Evolutionary conservation across 2,113 vertebrate genomes (phyloP), one percentile per base, ranked within the genome.

Genomic region (Chaenocephalus aceratus): DNA sequence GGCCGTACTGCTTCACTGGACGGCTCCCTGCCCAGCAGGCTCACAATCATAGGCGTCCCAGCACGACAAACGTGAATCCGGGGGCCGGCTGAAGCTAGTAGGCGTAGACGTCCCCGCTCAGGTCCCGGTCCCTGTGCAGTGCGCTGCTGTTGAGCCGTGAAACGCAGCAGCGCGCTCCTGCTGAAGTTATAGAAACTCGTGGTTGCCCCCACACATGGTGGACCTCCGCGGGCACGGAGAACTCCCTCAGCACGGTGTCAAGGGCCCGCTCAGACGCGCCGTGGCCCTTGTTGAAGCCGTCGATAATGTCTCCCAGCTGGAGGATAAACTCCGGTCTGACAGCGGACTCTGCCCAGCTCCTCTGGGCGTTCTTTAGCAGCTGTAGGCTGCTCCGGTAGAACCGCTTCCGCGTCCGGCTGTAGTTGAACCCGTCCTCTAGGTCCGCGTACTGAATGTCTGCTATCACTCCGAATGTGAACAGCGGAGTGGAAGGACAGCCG

Each of bases 131-230:
- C 30, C 86, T 56, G 10, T 81, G 67, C 0, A 45, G 77, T 0
- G 86, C 36, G 36, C 49, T 86, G 59, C 94, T 97, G 93, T 96
- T 96, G 54, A 99, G 96, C 53, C 74, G 60, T 0, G 89, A 98
- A 98, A 7, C 44, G 62, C 18, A 80, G 72, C 82, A 99, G 92
- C 49, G 77, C 84, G 18, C 94, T 85, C 84, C 97, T 90, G 82
- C 89, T 96, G 90, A 99, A 99, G 92, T 99, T 99, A 26, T 99
- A 99, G 3, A 99, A 99, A 94, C 85, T 99, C 98, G 23, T 99
- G 98, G 88, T 99, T 99, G 0, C 97, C 97, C 97, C 98, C 97
- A 99, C 0, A 96, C 92, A 30, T 99, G 97, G 70, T 98, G 96
- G 2, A 97, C 95, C 7, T 94, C 89, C 26, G 71, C 86, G 2